Percentiles rank a stretch among this genome's conserved stretches.
Evolutionary conservation across 2,113 vertebrate species (phyloP).

Genomic region (Ovibos moschatus): DNA sequence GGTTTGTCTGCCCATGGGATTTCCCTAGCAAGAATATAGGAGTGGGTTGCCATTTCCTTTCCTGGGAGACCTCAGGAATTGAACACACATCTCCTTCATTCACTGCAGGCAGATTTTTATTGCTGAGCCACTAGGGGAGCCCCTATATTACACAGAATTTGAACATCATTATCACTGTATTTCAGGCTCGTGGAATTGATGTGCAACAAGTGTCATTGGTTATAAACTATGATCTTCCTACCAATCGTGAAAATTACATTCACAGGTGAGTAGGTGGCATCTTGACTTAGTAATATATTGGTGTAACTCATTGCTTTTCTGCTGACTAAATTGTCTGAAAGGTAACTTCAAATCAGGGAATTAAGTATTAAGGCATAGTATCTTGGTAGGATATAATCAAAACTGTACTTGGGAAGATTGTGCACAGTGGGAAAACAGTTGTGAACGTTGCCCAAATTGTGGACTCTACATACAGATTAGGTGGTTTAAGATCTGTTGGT

Average conservation of each 20-base stretch:
- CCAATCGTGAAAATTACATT: constrained; percentile 99
- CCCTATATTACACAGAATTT: constrained; percentile 74
- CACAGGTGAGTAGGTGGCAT: constrained; percentile 88
- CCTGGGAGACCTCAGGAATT: neutral
- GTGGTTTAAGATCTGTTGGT: constrained; percentile 51
- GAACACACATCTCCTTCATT: neutral
- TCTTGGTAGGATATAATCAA: neutral
- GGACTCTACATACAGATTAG: neutral
- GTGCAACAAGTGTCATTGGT: constrained; percentile 99
- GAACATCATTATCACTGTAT: neutral
- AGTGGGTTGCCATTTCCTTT: neutral
- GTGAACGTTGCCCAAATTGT: neutral
- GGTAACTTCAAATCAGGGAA: constrained; percentile 11
- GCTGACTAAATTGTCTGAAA: neutral
- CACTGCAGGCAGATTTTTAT: neutral
- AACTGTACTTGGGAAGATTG: constrained; percentile 47
- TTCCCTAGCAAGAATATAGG: neutral
- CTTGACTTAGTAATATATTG: neutral
- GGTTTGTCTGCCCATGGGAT: neutral
- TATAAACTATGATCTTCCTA: constrained; percentile 99
- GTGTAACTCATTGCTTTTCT: neutral
- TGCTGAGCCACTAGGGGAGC: neutral
- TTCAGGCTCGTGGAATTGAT: constrained; percentile 97
- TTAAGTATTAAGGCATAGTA: neutral
- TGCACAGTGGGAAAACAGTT: constrained; percentile 68